Conservation (phyloP, 2,888 invertebrate species). For the Noctuana brunneofusca region DNA sequence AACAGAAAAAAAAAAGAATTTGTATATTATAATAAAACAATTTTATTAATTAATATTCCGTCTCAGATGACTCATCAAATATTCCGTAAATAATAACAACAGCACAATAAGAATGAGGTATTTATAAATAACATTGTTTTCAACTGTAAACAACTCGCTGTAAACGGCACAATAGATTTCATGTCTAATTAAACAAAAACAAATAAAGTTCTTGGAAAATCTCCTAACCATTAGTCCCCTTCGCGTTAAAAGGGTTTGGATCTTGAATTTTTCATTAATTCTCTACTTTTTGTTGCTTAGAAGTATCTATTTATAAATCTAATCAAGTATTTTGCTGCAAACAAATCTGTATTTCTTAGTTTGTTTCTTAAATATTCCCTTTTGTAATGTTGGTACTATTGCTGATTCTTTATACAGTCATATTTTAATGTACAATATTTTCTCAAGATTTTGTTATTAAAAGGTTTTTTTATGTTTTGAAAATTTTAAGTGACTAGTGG, state of each 20-base stretch:
- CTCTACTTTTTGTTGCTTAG: slow-evolving; percentile 1
- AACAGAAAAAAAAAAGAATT: too few relatives aligned
- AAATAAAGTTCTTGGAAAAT: slow-evolving; percentile 6
- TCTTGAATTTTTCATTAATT: slow-evolving; percentile 8
- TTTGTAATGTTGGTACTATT: background rate
- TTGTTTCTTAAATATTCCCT: background rate
- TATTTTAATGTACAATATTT: too few relatives aligned
- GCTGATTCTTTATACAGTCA: too few relatives aligned
- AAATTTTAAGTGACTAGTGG: background rate
- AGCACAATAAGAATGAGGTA: background rate
- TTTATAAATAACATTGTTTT: background rate
- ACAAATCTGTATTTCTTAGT: background rate
- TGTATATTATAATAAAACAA: too few relatives aligned
- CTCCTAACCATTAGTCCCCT: slow-evolving; percentile 8
- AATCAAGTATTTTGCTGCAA: slow-evolving; percentile 3
- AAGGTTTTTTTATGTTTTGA: background rate
- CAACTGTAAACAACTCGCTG: background rate
- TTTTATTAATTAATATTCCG: too few relatives aligned
- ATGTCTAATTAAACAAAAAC: slow-evolving; percentile 19
- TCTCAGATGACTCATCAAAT: background rate
- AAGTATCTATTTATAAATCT: slow-evolving; percentile 5
- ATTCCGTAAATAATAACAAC: background rate
- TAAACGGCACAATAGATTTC: background rate
- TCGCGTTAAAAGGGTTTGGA: slow-evolving; percentile 3
- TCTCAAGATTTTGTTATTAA: background rate